Evolutionary conservation across 2,797 vertebrate species (phyloP), one percentile per base, ranked within the genome.

Genomic region (Ptychadena robeensis): DNA sequence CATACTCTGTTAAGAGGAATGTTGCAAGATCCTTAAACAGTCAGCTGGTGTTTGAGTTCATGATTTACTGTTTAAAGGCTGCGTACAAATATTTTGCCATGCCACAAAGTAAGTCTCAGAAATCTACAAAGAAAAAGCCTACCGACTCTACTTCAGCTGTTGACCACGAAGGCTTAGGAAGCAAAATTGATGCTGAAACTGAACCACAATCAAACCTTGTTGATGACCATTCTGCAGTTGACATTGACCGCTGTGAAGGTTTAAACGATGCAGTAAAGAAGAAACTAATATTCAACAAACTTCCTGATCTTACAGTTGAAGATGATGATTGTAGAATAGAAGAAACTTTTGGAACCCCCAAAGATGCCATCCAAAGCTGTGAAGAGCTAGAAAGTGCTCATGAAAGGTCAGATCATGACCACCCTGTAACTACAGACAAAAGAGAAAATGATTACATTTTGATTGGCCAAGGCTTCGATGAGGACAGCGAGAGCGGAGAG

Each of bases 51-150:
- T 98, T 93, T 70, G 96, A 97, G 11, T 98, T 96, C 89, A 92
- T 97, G 86, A 89, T 97, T 89, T 96, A 98, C 88, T 98, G 97
- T 90, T 93, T 98, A 88, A 96, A 96, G 90, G 91, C 95, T 86
- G 97, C 97, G 2, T 98, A 97, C 80, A 98, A 97, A 87, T 98
- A 98, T 90, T 98, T 98, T 91, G 96, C 96, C 66, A 89, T 96
- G 88, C 95, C 95, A 32, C 92, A 94, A 80, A 95, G 91, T 86
- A 85, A 81, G 82, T 27, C 0, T 75, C 65, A 84, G 86, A 92
- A 91, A 86, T 77, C 83, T 31, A 89, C 48, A 37, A 88, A 88
- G 86, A 86, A 76, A 35, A 88, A 90, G 64, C 86, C 85, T 84
- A 18, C 66, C 66, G 28, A 1, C 44, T 59, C 79, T 85, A 86